Conservation (phyloP, 2,797 vertebrate genomes). For the Gobio occitaniae region DNA sequence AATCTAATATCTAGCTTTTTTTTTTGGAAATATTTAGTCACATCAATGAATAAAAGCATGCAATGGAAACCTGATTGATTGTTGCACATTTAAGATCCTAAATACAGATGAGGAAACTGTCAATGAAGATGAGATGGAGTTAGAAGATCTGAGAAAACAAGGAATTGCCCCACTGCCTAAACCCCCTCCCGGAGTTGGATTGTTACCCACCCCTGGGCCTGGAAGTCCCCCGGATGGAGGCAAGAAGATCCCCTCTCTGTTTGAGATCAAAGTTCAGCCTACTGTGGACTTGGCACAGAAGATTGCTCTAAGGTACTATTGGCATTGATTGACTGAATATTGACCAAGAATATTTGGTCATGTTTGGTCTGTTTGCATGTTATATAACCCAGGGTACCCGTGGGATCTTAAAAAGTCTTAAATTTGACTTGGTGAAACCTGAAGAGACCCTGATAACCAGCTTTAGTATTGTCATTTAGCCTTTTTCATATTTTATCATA, state of each 20-base stretch:
- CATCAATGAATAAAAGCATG: background rate
- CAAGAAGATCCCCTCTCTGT: slow-evolving; percentile 96
- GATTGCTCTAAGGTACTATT: slow-evolving; percentile 87
- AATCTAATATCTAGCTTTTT: background rate
- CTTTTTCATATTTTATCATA: background rate
- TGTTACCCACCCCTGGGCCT: slow-evolving; percentile 91
- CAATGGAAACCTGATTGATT: background rate
- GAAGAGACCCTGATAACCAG: background rate
- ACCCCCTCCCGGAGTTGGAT: slow-evolving; percentile 93
- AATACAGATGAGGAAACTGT: slow-evolving; percentile 92
- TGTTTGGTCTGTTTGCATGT: background rate
- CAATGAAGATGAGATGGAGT: slow-evolving; percentile 93
- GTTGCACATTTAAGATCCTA: slow-evolving; percentile 81
- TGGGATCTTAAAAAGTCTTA: too few species aligned
- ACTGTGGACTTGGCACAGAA: slow-evolving; percentile 96
- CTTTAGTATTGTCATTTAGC: background rate
- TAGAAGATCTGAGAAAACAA: slow-evolving; percentile 92
- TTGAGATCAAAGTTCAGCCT: slow-evolving; percentile 97
- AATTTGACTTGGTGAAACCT: too few species aligned
- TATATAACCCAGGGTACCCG: background rate
- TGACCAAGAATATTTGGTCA: background rate
- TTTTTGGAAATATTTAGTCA: background rate
- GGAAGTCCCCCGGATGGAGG: slow-evolving; percentile 84
- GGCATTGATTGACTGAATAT: background rate
- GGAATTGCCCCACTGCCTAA: slow-evolving; percentile 96